Percentiles rank a stretch among this genome's conserved stretches.
Conservation (phyloP, 2,797 vertebrate genomes). For the Tragopan temminckii region DNA sequence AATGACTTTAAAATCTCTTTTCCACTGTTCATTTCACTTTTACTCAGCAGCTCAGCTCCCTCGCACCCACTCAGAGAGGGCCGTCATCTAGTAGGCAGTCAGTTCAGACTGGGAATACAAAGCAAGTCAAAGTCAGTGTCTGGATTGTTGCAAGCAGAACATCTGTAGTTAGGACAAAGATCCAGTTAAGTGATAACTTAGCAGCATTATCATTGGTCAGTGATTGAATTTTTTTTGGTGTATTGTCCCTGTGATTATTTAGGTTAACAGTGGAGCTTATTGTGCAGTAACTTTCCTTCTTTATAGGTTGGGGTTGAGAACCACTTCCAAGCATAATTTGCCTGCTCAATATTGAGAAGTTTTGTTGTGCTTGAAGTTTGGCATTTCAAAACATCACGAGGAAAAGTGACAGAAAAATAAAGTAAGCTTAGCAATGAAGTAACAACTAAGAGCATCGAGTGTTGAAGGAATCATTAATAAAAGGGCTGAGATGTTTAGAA, state of each 20-base stretch:
- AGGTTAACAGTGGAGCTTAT: background rate
- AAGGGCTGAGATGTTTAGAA: background rate
- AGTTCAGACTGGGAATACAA: background rate
- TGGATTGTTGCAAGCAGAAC: background rate
- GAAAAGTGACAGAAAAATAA: background rate
- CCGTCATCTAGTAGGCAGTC: conserved; percentile 28
- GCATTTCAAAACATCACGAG: background rate
- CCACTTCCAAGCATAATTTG: background rate
- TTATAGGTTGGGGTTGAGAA: background rate
- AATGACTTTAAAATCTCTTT: conserved; percentile 46
- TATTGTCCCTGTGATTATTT: background rate
- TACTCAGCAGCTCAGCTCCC: conserved; percentile 36
- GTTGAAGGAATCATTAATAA: background rate
- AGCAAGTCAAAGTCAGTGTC: background rate
- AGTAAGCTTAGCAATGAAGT: background rate
- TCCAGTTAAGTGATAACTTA: background rate
- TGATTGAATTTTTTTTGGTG: background rate
- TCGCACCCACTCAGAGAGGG: background rate
- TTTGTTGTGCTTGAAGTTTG: background rate
- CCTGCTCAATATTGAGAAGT: background rate
- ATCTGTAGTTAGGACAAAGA: background rate
- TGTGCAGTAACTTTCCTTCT: background rate
- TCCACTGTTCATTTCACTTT: background rate
- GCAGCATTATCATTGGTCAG: background rate
- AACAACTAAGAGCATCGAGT: background rate